Percentiles rank a stretch among this genome's conserved stretches.
Evolutionary conservation across 92 coral and sea anemone genomes (phyloP).

Genomic region (Porites rus): DNA sequence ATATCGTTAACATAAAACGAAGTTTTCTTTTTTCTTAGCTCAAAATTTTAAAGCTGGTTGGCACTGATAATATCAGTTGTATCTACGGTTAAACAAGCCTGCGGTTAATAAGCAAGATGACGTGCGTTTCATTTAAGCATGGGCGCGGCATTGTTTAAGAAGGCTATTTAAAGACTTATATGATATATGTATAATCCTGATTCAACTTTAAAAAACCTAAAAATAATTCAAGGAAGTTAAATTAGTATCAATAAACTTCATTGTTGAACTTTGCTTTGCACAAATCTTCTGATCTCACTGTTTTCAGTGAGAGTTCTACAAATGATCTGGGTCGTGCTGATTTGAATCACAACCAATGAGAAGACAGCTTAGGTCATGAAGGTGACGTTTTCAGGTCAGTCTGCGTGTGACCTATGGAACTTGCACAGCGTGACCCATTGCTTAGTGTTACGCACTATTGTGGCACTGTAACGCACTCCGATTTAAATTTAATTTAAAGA

Average conservation of each 20-base stretch:
- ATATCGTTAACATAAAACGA: too few relatives aligned
- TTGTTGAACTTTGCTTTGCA: background rate
- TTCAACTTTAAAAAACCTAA: background rate
- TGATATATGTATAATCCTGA: background rate
- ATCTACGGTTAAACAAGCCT: background rate
- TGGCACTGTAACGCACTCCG: conserved; percentile 1
- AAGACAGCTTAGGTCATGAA: conserved; percentile 31
- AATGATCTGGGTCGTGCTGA: background rate
- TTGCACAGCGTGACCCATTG: background rate
- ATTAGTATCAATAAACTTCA: background rate
- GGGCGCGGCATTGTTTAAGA: too few relatives aligned
- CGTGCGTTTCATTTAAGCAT: too few relatives aligned
- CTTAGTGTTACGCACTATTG: background rate
- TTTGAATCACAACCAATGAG: conserved; percentile 46
- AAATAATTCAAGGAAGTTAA: background rate
- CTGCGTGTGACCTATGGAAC: conserved; percentile 20
- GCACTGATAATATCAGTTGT: background rate
- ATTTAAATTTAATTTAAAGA: background rate
- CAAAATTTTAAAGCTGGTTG: background rate
- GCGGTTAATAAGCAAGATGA: background rate
- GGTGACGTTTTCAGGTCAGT: conserved; percentile 48
- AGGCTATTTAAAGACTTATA: too few relatives aligned
- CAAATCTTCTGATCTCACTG: conserved; percentile 35
- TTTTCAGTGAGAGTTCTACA: conserved; percentile 47
- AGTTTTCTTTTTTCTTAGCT: background rate